Percentiles rank a stretch among this genome's conserved stretches.
phyloP scores from a whole-genome alignment of 2,113 vertebrate species.

The Delphinus delphis region DNA sequence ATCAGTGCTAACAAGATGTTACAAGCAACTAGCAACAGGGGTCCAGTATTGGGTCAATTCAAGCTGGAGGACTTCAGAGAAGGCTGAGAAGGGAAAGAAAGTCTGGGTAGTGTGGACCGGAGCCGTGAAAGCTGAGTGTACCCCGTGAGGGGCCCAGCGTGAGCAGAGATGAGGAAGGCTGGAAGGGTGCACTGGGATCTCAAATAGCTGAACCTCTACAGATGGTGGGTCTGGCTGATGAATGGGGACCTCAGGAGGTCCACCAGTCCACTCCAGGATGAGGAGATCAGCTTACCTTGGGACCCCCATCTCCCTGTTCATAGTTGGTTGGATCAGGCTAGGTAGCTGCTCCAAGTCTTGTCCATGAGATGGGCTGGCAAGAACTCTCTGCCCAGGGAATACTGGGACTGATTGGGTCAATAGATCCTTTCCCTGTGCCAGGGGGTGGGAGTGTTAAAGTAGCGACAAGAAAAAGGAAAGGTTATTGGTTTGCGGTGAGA shows the following conservation, averaged over 20 bases:
- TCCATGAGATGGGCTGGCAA: background rate
- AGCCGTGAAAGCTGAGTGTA: background rate
- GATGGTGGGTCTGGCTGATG: background rate
- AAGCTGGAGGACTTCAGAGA: background rate
- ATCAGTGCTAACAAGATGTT: background rate
- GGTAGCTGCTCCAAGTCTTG: background rate
- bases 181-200: background rate
- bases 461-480: background rate
- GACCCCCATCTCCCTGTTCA: background rate
- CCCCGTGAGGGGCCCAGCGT: background rate
- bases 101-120: background rate
- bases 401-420: background rate
- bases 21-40: background rate
- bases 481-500: background rate
- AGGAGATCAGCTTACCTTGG: background rate
- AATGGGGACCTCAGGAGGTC: background rate
- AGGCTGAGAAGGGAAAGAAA: background rate
- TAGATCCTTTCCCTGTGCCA: background rate
- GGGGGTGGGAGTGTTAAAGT: background rate
- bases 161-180: background rate
- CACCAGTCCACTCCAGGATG: too few species aligned
- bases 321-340: background rate
- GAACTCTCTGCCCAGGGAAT: background rate
- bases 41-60: background rate
- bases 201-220: background rate